Conservation (phyloP, 2,113 vertebrate genomes). For the Aptenodytes forsteri region DNA sequence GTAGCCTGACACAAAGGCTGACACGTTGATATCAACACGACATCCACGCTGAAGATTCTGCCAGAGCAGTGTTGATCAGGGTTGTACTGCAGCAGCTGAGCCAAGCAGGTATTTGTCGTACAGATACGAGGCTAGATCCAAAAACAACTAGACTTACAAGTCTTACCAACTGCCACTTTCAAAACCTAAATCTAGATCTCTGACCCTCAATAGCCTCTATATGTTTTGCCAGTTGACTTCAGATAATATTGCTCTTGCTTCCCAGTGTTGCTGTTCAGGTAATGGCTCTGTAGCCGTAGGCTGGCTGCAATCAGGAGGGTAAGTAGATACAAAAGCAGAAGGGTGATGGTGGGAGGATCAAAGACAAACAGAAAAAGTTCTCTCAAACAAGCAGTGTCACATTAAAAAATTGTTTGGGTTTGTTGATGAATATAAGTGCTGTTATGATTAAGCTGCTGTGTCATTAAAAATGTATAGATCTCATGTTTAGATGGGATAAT, state of each 20-base stretch:
- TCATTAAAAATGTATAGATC: neutral
- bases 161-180: neutral
- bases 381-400: neutral
- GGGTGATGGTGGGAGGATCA: neutral
- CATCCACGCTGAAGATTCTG: neutral
- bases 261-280: neutral
- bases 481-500: neutral
- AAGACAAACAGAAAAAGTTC: neutral
- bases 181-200: neutral
- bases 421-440: neutral
- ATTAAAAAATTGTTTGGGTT: neutral
- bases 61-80: neutral
- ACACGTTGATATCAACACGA: neutral
- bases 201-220: neutral
- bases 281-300: neutral
- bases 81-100: neutral
- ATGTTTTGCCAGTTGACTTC: neutral
- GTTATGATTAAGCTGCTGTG: neutral
- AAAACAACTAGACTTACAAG: neutral
- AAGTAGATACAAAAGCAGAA: neutral
- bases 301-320: neutral
- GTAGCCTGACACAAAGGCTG: neutral
- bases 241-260: neutral
- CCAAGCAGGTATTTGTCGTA: neutral
- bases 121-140: neutral